Percentiles rank a stretch among this genome's conserved stretches.
Evolutionary conservation across 2,888 invertebrate genomes (phyloP).

Genomic region (Neoscelio sp.): DNA sequence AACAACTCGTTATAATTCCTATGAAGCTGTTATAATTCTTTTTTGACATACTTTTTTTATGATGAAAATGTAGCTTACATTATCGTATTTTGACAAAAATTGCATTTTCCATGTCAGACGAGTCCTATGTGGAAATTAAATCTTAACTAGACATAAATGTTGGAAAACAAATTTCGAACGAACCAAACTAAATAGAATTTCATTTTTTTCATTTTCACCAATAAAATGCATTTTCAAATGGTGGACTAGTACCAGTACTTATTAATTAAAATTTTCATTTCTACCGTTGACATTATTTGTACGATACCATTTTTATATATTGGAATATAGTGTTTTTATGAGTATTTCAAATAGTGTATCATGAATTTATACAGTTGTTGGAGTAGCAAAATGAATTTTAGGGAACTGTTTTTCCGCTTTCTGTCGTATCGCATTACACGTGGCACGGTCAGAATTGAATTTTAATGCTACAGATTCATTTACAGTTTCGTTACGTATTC

Average conservation of each 20-base stretch:
- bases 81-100: no score
- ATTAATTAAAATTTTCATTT: constrained; percentile 25
- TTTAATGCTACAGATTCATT: constrained; percentile 49
- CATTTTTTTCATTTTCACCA: no score
- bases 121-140: no score
- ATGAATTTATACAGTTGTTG: constrained; percentile 37
- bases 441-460: constrained; percentile 36
- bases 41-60: no score
- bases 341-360: constrained; percentile 22
- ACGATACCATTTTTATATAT: constrained; percentile 4
- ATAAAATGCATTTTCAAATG: constrained; percentile 11
- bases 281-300: constrained; percentile 6
- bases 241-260: constrained; percentile 3
- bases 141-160: no score
- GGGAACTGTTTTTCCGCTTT: constrained; percentile 35
- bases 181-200: no score
- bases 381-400: constrained; percentile 34
- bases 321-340: constrained; percentile 30
- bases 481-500: constrained; percentile 47
- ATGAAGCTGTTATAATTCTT: no score
- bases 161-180: no score
- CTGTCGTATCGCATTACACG: constrained; percentile 37
- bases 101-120: no score
- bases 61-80: no score
- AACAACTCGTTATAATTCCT: no score